Evolutionary conservation across 1,140 invertebrate species (phyloP).

Genomic region (Pectinophora gossypiella): DNA sequence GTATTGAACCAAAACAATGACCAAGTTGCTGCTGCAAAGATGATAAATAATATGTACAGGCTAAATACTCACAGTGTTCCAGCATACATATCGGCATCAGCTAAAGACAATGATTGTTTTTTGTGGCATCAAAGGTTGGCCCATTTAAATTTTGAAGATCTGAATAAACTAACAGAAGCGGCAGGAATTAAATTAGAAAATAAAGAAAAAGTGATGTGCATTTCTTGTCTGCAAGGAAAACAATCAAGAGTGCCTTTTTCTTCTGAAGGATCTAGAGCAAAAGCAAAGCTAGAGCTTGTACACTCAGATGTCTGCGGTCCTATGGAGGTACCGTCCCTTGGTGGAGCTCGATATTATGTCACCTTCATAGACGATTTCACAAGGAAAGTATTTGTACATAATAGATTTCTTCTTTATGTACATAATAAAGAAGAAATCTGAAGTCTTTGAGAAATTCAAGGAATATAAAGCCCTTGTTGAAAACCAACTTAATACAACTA

Average conservation of each 20-base stretch:
- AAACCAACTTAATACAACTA: too few relatives aligned
- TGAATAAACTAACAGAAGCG: slow-evolving; percentile 23
- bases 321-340: slow-evolving; percentile 37
- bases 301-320: slow-evolving; percentile 57
- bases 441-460: slow-evolving; percentile 39
- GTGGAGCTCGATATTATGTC: slow-evolving; percentile 42
- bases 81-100: slow-evolving; percentile 22
- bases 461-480: slow-evolving; percentile 29
- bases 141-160: slow-evolving; percentile 24
- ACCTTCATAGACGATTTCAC: slow-evolving; percentile 61
- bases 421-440: slow-evolving; percentile 49
- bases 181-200: slow-evolving; percentile 22
- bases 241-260: slow-evolving; percentile 14
- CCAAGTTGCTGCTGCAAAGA: slow-evolving; percentile 13
- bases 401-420: too few relatives aligned
- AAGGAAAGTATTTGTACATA: slow-evolving; percentile 39
- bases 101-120: slow-evolving; percentile 12
- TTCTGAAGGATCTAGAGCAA: slow-evolving; percentile 7
- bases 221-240: slow-evolving; percentile 19
- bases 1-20: slow-evolving; percentile 28
- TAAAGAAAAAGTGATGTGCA: slow-evolving; percentile 19
- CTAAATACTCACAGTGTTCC: slow-evolving; percentile 21
- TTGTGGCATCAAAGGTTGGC: slow-evolving; percentile 28
- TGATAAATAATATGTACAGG: slow-evolving; percentile 31
- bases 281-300: slow-evolving; percentile 7